Evolutionary conservation across 2,113 vertebrate genomes (phyloP), one percentile per base, ranked within the genome.

Genomic region (Zosterops hypoxanthus): DNA sequence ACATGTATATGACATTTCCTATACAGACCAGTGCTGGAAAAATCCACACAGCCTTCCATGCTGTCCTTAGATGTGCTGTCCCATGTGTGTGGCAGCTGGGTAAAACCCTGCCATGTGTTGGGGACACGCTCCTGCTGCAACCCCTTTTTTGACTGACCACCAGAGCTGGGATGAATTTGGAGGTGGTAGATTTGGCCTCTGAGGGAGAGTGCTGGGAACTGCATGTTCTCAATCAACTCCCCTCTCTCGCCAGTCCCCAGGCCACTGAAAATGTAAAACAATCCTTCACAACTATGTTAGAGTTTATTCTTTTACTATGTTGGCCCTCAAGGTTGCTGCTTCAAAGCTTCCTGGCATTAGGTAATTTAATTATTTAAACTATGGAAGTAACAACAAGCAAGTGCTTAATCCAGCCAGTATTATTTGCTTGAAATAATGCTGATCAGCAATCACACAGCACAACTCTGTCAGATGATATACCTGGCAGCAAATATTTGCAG

Each of bases 1-100:
- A 65, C 22, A 86, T 59, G 84, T 55, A 86, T 49, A 79, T 88
- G 94, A 90, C 82, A 97, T 96, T 86, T 93, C 91, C 88, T 73
- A 10, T n/a, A 31, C 8, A 13, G 33, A 44, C 26, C 84, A 75
- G 87, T 36, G 52, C 82, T 25, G 39, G 60, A 72, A 92, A 19
- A 84, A 91, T 87, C 68, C 75, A 44, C 87, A 22, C n/a, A 71
- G 76, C 64, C 79, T 79, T 91, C 36, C 8, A 16, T 82, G 65
- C 72, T 88, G 28, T 41, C 79, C 26, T 90, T 23, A 19, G 25
- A 28, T 24, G 5, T 70, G 33, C 61, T 75, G 72, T 9, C 44
- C 53, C 53, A 3, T 12, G 36, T 53, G 26, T 68, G 47, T 78
- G 36, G 55, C 73, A 69, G 18, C 63, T 77, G 72, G 46, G 4